Evolutionary conservation across 2,888 invertebrate species (phyloP), one percentile per base, ranked within the genome.

Genomic region (Trissolcus japonicus): DNA sequence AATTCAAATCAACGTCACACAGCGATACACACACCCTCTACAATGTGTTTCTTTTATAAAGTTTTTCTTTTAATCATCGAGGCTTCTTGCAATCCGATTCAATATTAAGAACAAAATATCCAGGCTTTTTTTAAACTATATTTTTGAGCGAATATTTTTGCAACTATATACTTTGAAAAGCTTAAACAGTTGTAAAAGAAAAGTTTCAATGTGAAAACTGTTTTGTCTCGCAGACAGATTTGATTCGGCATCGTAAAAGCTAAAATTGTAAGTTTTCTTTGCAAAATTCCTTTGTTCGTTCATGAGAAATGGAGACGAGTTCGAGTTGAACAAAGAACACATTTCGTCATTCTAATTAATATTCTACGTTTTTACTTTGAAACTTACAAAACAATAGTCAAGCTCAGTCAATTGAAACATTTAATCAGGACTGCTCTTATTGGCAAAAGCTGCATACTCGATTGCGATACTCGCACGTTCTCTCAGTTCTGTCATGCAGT

Each of bases 1-100:
- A 68, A 68, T 68, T 68, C 60, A 68, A 68, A 68, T 60, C 68
- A 46, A 56, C 29, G n/a, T 19, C 51, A 2, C 53, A 7, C 14
- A 11, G 21, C n/a, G 59, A 60, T 55, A 53, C 43, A 57, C 16
- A 57, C 16, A 50, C 53, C 41, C 41, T 25, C 6, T 13, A 55
- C 46, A 55, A 65, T 55, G 14, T 21, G 35, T 35, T 21, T 62
- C 35, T 19, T 50, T 53, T 14, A 56, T 13, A 59, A 46, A 55
- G 7, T 55, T 29, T 35, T 59, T 6, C 4, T 21, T 54, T 25
- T 25, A 25, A 25, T 54, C n/a, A n/a, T 54, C n/a, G n/a, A 13
- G 19, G 16, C 40, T 21, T 55, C 25, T 4, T 2, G 19, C 6
- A 41, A 14, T 57, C 6, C 25, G 16, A 11, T 54, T 54, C 43